These are phyloP conservation scores for Sitta europaea DNA, from an alignment of 2,113 vertebrate genomes.

Conservation along the genomic window DNA sequence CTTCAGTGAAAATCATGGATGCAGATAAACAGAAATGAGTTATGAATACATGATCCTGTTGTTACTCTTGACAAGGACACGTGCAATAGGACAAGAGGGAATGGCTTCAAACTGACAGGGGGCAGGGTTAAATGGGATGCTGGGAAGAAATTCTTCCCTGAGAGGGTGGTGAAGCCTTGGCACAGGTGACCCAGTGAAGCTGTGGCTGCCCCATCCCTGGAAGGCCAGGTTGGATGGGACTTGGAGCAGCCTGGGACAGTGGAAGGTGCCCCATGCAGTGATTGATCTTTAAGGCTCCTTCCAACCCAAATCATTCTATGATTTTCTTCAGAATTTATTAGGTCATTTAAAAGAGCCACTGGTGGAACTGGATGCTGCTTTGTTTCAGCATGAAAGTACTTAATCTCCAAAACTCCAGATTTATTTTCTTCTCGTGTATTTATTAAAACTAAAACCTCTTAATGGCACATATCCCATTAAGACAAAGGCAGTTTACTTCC, in stretches of 20 bases:
- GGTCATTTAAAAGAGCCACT: neutral
- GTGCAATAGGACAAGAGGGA: neutral
- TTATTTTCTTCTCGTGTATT: neutral
- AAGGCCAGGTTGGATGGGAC: neutral
- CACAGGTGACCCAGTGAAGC: neutral
- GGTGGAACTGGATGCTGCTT: neutral
- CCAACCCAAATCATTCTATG: neutral
- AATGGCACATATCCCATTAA: neutral
- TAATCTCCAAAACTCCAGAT: neutral
- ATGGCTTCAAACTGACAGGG: neutral
- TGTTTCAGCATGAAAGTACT: neutral
- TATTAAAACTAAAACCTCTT: neutral
- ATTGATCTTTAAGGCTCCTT: neutral
- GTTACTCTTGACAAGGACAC: neutral
- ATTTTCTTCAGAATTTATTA: neutral
- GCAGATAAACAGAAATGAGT: neutral
- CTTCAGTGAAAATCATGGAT: neutral
- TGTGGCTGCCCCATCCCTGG: neutral
- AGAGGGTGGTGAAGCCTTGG: fast-evolving
- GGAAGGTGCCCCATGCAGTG: neutral
- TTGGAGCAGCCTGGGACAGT: neutral
- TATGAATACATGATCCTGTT: fast-evolving
- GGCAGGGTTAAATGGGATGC: neutral
- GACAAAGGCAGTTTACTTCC: neutral
- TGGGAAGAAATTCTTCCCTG: neutral